A percentile compares a stretch with the other conserved stretches of the same genome.
Conservation (phyloP, 1,140 invertebrate genomes). For the Papilio polytes region DNA sequence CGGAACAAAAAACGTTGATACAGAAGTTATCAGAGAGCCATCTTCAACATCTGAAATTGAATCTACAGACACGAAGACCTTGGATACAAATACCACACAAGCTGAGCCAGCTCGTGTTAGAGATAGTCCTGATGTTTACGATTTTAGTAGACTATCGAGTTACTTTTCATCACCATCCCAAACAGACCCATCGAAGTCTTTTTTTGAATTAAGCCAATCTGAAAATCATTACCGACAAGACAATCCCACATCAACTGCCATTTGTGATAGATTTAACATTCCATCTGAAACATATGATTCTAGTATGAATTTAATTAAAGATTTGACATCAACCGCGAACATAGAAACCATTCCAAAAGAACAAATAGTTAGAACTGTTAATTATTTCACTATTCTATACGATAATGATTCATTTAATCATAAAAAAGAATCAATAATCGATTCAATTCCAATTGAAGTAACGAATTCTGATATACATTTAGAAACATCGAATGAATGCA, state of each 20-base stretch:
- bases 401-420: slow-evolving; percentile 46
- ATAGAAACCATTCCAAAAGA: slow-evolving; percentile 53
- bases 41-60: not conserved
- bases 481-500: slow-evolving; percentile 13
- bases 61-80: slow-evolving; percentile 44
- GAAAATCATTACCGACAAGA: slow-evolving; percentile 75
- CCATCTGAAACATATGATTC: slow-evolving; percentile 46
- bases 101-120: slow-evolving; percentile 29
- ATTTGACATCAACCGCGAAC: slow-evolving; percentile 63
- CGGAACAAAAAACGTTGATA: slow-evolving; percentile 26
- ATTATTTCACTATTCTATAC: slow-evolving; percentile 72
- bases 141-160: slow-evolving; percentile 71
- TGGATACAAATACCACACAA: slow-evolving; percentile 63
- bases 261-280: slow-evolving; percentile 46
- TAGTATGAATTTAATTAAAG: slow-evolving; percentile 63
- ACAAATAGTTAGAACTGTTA: slow-evolving; percentile 62
- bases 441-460: slow-evolving; percentile 29
- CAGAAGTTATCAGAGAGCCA: not conserved
- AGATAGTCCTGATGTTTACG: slow-evolving; percentile 49
- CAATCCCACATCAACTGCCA: slow-evolving; percentile 35
- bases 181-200: slow-evolving; percentile 74
- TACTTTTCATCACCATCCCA: slow-evolving; percentile 67
- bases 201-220: slow-evolving; percentile 81
- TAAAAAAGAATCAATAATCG: slow-evolving; percentile 45
- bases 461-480: slow-evolving; percentile 21